Conservation (phyloP, 1,140 invertebrate species). For the Cryptotermes secundus region DNA sequence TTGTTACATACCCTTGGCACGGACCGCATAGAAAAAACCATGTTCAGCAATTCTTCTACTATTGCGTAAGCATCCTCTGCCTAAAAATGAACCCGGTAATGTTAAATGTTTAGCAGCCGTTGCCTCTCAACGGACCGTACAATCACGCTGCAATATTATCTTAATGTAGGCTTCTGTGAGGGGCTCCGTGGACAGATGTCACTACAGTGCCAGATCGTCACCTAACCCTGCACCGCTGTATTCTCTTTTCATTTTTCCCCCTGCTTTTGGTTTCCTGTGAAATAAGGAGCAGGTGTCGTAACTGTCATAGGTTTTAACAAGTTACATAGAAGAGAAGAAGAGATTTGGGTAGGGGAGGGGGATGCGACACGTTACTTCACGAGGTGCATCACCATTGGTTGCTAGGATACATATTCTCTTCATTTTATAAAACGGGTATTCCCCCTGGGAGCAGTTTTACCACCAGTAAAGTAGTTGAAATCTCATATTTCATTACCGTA, state of each 20-base stretch:
- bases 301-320: background rate
- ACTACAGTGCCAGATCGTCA: background rate
- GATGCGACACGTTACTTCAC: constrained; percentile 1
- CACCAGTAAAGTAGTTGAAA: constrained; percentile 2
- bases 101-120: too few relatives aligned
- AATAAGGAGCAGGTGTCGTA: background rate
- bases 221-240: background rate
- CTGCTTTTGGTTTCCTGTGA: background rate
- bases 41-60: too few relatives aligned
- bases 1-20: too few relatives aligned
- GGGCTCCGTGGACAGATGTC: too few relatives aligned
- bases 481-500: constrained; percentile 8
- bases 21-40: too few relatives aligned
- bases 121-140: too few relatives aligned
- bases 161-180: too few relatives aligned
- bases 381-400: background rate
- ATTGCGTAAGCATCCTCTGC: too few relatives aligned
- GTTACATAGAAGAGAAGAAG: background rate
- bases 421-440: constrained; percentile 4
- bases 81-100: too few relatives aligned
- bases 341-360: background rate
- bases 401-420: background rate
- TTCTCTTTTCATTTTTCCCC: background rate
- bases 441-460: constrained; percentile 3
- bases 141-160: too few relatives aligned